phyloP scores from a whole-genome alignment of 2,113 vertebrate genomes.

The Recurvirostra avosetta region DNA sequence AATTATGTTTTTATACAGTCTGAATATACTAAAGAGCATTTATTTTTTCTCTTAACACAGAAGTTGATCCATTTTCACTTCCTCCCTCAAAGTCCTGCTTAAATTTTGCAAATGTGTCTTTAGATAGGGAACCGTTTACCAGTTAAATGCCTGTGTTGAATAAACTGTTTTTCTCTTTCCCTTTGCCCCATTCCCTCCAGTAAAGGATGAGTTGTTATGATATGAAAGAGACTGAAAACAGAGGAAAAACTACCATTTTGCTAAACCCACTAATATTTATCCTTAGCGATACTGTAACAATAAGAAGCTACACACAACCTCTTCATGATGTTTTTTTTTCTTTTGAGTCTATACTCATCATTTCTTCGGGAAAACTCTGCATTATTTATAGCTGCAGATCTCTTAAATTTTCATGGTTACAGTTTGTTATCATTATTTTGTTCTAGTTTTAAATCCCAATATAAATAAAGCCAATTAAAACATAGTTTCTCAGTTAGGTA shows the following conservation, averaged over 20 bases:
- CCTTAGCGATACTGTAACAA: neutral
- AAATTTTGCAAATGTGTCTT: neutral
- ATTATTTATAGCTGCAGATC: neutral
- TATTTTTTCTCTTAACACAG: neutral
- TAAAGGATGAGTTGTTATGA: neutral
- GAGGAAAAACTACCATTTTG: neutral
- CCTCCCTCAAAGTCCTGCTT: neutral
- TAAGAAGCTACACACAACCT: neutral
- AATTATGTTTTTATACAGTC: neutral
- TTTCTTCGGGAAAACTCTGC: neutral
- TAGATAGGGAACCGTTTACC: neutral
- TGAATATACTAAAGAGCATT: neutral
- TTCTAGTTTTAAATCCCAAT: neutral
- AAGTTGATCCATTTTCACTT: neutral
- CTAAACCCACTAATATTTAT: neutral
- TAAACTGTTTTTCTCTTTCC: neutral
- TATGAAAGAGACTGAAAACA: neutral
- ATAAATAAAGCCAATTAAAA: neutral
- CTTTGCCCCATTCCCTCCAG: neutral
- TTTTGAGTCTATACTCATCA: fast-evolving
- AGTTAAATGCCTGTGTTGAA: neutral
- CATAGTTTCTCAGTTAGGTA: neutral
- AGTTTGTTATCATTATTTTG: neutral
- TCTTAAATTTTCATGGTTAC: neutral
- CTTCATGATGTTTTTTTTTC: neutral